A percentile compares a stretch with the other conserved stretches of the same genome.
These are phyloP conservation scores for Plodia interpunctella DNA, from an alignment of 1,140 invertebrate species.

Conservation along the genomic window DNA sequence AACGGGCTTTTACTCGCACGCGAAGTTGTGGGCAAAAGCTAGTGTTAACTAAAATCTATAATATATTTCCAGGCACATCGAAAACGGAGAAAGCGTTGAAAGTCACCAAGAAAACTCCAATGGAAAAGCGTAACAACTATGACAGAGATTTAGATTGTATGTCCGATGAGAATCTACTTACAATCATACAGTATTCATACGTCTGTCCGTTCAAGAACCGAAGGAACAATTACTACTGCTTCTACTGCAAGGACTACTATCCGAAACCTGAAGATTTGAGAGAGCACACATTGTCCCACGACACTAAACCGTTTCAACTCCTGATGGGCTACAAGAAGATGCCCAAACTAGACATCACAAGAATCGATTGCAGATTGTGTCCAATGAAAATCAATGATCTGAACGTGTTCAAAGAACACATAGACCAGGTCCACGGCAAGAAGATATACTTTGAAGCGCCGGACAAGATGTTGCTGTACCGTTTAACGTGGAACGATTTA, in stretches of 20 bases:
- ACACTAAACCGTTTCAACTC: constrained; percentile 63
- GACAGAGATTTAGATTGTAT: constrained; percentile 63
- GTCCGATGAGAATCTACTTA: constrained; percentile 62
- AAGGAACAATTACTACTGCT: constrained; percentile 69
- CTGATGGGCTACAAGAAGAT: constrained; percentile 67
- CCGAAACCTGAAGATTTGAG: constrained; percentile 65
- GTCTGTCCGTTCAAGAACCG: constrained; percentile 66
- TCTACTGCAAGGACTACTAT: constrained; percentile 68
- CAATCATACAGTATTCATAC: constrained; percentile 64
- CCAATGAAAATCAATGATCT: constrained; percentile 57
- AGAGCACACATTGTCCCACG: constrained; percentile 58
- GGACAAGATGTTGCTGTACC: constrained; percentile 54
- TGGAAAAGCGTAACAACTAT: constrained; percentile 57
- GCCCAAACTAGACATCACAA: constrained; percentile 65
- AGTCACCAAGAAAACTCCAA: constrained; percentile 42
- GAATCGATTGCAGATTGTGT: constrained; percentile 63
- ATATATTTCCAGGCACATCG: constrained; percentile 31
- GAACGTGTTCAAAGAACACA: constrained; percentile 56
- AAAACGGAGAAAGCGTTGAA: constrained; percentile 28
- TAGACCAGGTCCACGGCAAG: constrained; percentile 54
- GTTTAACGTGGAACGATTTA: constrained; percentile 62
- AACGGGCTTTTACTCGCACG: too few species aligned
- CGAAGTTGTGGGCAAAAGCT: too few species aligned
- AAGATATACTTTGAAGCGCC: constrained; percentile 65
- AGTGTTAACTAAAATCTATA: too few species aligned